Evolutionary conservation across 2,888 invertebrate species (phyloP).

Genomic region (Agrochola circellaris): DNA sequence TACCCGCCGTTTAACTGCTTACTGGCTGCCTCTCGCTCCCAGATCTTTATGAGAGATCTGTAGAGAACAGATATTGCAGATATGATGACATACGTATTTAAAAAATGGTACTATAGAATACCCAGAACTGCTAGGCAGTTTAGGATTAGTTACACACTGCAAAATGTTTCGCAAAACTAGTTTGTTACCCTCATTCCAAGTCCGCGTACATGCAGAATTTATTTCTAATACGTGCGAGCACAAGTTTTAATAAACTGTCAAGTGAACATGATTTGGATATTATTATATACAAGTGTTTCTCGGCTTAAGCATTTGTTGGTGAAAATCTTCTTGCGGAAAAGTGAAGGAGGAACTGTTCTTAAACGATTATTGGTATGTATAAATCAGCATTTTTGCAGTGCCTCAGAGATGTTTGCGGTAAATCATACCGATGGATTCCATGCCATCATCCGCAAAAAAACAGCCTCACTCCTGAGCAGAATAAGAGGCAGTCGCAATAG

Average conservation of each 20-base stretch:
- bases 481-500: too few relatives aligned
- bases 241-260: neutral
- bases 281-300: neutral
- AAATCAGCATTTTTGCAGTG: too few relatives aligned
- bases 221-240: neutral
- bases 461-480: too few relatives aligned
- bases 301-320: neutral
- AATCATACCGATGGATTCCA: too few relatives aligned
- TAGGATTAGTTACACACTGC: too few relatives aligned
- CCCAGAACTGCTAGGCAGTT: too few relatives aligned
- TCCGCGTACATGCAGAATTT: neutral
- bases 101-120: too few relatives aligned
- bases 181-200: neutral
- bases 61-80: neutral
- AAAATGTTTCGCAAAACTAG: neutral
- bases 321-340: neutral
- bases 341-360: too few relatives aligned
- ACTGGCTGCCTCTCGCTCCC: constrained; percentile 94
- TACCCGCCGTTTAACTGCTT: constrained; percentile 89
- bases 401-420: too few relatives aligned
- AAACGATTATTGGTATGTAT: neutral
- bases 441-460: too few relatives aligned
- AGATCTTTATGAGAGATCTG: constrained; percentile 94
- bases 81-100: too few relatives aligned
- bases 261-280: neutral